Conservation (phyloP, 2,797 vertebrate genomes). For the Acanthurus lineatus region DNA sequence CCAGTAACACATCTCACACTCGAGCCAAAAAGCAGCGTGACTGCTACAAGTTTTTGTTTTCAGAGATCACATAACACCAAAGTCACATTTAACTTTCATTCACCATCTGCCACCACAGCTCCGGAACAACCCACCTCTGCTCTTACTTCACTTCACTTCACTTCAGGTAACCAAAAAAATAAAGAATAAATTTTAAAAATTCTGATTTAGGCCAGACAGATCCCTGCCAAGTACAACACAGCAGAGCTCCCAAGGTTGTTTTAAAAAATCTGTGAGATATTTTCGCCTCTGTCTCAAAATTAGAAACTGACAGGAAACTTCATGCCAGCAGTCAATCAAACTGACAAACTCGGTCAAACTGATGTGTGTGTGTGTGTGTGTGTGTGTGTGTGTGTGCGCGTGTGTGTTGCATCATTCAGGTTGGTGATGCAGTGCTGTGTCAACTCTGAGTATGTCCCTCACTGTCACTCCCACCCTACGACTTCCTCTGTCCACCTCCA, state of each 20-base stretch:
- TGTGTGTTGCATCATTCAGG: conserved; percentile 34
- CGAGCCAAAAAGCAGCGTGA: neutral
- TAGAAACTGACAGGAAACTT: conserved; percentile 67
- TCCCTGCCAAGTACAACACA: conserved; percentile 49
- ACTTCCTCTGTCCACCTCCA: conserved; percentile 56
- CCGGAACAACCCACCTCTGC: conserved; percentile 28
- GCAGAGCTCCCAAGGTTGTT: conserved; percentile 59
- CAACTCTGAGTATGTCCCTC: conserved; percentile 35
- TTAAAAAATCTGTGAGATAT: conserved; percentile 63
- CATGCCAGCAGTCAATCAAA: conserved; percentile 65
- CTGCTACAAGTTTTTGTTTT: conserved; percentile 23
- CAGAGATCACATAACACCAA: conserved; percentile 36
- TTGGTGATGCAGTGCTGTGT: conserved; percentile 49
- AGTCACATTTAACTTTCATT: conserved; percentile 49
- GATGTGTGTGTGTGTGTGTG: conserved; percentile 22
- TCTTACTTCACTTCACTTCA: conserved; percentile 38
- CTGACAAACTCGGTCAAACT: conserved; percentile 28
- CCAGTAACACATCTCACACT: neutral
- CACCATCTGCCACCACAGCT: conserved; percentile 34
- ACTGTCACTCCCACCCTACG: conserved; percentile 40
- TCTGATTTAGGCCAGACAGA: conserved; percentile 35
- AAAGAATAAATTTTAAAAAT: neutral
- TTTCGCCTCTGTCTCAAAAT: conserved; percentile 62
- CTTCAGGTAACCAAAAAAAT: conserved; percentile 18
- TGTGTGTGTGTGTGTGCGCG: neutral